A percentile compares a stretch with the other conserved stretches of the same genome.
phyloP scores from a whole-genome alignment of 1,140 invertebrate genomes.

The Cyclina sinensis region DNA sequence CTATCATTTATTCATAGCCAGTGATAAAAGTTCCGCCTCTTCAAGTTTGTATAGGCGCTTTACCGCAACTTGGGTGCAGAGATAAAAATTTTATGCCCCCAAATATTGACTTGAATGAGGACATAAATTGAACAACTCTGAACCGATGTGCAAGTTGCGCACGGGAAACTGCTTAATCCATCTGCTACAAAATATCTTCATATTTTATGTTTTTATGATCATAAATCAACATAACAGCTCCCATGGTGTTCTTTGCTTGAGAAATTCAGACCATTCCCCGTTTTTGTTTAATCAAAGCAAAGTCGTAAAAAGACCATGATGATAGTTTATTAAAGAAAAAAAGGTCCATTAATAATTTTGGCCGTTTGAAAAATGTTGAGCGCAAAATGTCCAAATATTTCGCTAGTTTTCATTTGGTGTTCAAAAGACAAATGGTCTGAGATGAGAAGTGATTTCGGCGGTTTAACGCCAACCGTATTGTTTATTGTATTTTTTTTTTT shows the following conservation, averaged over 20 bases:
- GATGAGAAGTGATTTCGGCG: no score
- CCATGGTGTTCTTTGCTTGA: conserved; percentile 9
- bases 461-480: no score
- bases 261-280: conserved; percentile 22
- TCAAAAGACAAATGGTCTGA: no score
- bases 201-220: conserved; percentile 49
- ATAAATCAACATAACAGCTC: conserved; percentile 29
- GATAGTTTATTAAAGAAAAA: conserved; percentile 12
- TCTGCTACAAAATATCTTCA: conserved; percentile 34
- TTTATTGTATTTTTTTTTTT: no score
- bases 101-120: conserved; percentile 34
- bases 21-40: not conserved
- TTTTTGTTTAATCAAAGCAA: conserved; percentile 47
- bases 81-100: conserved; percentile 23
- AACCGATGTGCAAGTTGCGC: not conserved
- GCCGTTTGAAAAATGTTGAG: no score
- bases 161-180: conserved; percentile 42
- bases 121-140: conserved; percentile 28
- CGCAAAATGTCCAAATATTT: no score
- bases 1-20: not conserved
- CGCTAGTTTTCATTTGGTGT: no score
- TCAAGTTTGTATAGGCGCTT: no score
- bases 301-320: conserved; percentile 37
- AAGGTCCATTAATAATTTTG: not conserved
- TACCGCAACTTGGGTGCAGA: not conserved